Base-by-base conservation (phyloP, 1,140 invertebrate species). In the Drosophila leontia region DNA sequence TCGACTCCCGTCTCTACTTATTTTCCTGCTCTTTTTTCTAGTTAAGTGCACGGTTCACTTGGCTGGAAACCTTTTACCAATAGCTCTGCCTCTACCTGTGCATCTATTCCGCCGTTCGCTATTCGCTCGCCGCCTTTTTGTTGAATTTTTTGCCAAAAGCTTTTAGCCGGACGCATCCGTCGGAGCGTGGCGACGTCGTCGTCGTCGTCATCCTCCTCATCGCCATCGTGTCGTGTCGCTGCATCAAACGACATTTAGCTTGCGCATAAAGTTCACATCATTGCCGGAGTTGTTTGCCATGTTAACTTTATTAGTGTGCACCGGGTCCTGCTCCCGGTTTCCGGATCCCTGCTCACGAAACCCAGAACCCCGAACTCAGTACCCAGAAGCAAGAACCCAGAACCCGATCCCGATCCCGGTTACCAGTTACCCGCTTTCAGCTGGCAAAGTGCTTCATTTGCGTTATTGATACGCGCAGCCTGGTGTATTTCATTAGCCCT, bases 261-360 rank as follows among this genome's bases (percentile, higher is more conserved):
- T 87, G 83, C 83, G 71, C 83, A 87, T 87, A 88, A 87, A 88
- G 84, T 88, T 84, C 80, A 78, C 84, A 82, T 82, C 72, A 88
- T 78, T 82, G 75, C 62, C 67, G 67, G 32, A 88, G 68, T 83
- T 87, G 68, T 88, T 87, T 74, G 83, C 77, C 84, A 84, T 84
- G 84, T 90, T 87, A 87, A 87, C 84, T 84, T 68, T 87, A 88
- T 87, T 87, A 87, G 80, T 71, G 55, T 37, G 37, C 44, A 44
- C 15, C 26, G 39, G 51, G 39, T 58, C 29, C 62, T 26, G 32
- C 50, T 67, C 47, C 62, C 34, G 29, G 29, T 23, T n/a, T 26
- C 60, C 39, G 32, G 8, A 13, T n/a, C 37, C 50, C 72, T 29
- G 44, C 12, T 34, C 44, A 23, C 11, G n/a, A 3, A 11, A 8